A percentile compares a stretch with the other conserved stretches of the same genome.
These are phyloP conservation scores for Peucedramus taeniatus DNA, from an alignment of 2,113 vertebrate genomes.

Conservation along the genomic window DNA sequence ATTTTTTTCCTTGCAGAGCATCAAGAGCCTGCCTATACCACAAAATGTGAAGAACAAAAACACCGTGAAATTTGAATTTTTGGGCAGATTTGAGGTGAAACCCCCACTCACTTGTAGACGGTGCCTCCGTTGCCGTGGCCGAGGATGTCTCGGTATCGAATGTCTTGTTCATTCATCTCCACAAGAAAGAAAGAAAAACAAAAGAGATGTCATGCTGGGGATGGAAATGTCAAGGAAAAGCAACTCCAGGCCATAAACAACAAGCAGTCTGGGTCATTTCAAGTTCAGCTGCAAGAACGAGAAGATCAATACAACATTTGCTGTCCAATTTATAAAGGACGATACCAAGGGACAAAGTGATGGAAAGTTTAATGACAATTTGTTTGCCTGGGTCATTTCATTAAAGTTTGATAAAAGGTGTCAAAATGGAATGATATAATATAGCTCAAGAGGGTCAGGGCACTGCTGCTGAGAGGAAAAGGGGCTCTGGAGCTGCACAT, in stretches of 20 bases:
- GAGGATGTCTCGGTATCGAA: slow-evolving; percentile 94
- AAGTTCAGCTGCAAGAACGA: slow-evolving; percentile 88
- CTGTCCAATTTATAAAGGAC: slow-evolving; percentile 97
- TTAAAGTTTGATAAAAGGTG: slow-evolving; percentile 92
- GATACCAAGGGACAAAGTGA: slow-evolving; percentile 87
- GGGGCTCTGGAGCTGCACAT: slow-evolving; percentile 31
- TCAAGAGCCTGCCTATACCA: not conserved
- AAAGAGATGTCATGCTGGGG: slow-evolving; percentile 77
- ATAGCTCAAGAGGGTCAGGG: slow-evolving; percentile 78
- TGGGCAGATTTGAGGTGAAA: slow-evolving; percentile 2
- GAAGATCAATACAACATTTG: slow-evolving; percentile 92
- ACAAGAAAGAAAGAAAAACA: slow-evolving; percentile 79
- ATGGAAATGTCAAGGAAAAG: slow-evolving; percentile 83
- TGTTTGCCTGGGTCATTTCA: slow-evolving; percentile 87
- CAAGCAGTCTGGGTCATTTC: slow-evolving; percentile 84
- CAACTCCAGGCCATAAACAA: slow-evolving; percentile 87
- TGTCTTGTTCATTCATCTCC: slow-evolving; percentile 98
- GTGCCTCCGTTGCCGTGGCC: slow-evolving; percentile 97
- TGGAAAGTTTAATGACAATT: slow-evolving; percentile 93
- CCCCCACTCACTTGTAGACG: slow-evolving; percentile 94
- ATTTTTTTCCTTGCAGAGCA: not conserved
- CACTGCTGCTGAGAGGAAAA: slow-evolving; percentile 64
- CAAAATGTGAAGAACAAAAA: accelerated
- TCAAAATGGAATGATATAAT: slow-evolving; percentile 85
- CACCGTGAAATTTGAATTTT: not conserved